Conservation (phyloP, 2,888 invertebrate species). For the Drosophila pullipes region DNA sequence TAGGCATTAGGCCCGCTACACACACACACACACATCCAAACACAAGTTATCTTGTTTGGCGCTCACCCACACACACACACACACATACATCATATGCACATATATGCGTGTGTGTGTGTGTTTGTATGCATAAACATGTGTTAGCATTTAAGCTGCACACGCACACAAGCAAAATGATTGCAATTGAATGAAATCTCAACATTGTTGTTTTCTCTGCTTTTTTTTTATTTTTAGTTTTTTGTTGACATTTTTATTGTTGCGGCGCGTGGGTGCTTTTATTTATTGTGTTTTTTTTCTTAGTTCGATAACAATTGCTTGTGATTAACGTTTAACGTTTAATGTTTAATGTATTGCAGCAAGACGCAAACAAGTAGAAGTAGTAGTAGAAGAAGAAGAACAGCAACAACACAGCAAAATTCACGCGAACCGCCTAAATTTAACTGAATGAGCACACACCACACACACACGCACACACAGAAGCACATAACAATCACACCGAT, state of each 20-base stretch:
- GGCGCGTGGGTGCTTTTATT: conserved; percentile 30
- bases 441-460: conserved; percentile 35
- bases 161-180: conserved; percentile 15
- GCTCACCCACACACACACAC: not conserved
- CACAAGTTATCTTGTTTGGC: conserved; percentile 21
- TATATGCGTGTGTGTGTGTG: not conserved
- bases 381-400: not conserved
- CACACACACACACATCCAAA: conserved; percentile 8
- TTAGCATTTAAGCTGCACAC: conserved; percentile 28
- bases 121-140: not conserved
- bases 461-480: not conserved
- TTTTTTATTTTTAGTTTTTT: not conserved
- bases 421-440: conserved; percentile 49
- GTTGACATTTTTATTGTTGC: conserved; percentile 11
- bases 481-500: conserved; percentile 11
- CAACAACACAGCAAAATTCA: conserved; percentile 26
- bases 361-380: not conserved
- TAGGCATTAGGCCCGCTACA: conserved; percentile 13
- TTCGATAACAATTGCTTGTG: not conserved
- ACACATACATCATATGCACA: conserved; percentile 1
- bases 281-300: not conserved
- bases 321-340: not conserved
- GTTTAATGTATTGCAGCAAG: not conserved
- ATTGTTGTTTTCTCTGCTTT: conserved; percentile 1
- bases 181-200: conserved; percentile 40